Conservation (phyloP, 2,797 vertebrate genomes). For the Denticeps clupeoides region DNA sequence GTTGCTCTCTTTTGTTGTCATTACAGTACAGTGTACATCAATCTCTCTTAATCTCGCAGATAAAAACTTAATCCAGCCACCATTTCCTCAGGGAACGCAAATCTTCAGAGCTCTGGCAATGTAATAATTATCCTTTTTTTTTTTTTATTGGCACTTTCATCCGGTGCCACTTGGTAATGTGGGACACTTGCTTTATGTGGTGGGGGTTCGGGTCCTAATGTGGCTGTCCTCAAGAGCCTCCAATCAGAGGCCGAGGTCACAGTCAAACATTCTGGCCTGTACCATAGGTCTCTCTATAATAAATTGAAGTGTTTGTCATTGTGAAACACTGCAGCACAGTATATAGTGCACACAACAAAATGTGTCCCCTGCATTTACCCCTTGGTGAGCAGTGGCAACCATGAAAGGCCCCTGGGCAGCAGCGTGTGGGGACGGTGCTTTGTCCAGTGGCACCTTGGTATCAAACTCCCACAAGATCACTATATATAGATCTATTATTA, state of each 20-base stretch:
- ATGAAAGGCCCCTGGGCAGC: too few relatives aligned
- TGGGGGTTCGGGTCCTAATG: slow-evolving; percentile 47
- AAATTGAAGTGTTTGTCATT: slow-evolving; percentile 5
- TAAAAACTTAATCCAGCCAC: slow-evolving; percentile 36
- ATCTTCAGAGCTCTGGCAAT: slow-evolving; percentile 36
- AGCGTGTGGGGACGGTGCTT: too few relatives aligned
- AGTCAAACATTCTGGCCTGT: slow-evolving; percentile 51
- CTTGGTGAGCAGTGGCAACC: too few relatives aligned
- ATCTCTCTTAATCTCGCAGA: slow-evolving; percentile 24
- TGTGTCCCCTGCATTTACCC: too few relatives aligned
- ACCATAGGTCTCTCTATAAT: too few relatives aligned
- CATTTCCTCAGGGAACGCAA: slow-evolving; percentile 30
- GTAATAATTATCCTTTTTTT: slow-evolving; percentile 52
- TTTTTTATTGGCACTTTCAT: slow-evolving; percentile 59
- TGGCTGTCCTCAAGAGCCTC: slow-evolving; percentile 55
- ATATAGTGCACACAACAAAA: too few relatives aligned
- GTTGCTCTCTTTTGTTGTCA: slow-evolving; percentile 29
- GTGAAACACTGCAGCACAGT: too few relatives aligned
- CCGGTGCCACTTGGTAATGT: slow-evolving; percentile 42
- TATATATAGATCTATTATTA: too few relatives aligned
- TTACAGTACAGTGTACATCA: slow-evolving; percentile 21
- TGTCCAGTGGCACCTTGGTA: too few relatives aligned
- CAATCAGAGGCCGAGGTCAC: slow-evolving; percentile 52
- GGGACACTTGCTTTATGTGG: slow-evolving; percentile 44
- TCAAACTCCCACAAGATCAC: too few relatives aligned